Conservation (phyloP, 2,797 vertebrate species). For the Eutrigla gurnardus region DNA sequence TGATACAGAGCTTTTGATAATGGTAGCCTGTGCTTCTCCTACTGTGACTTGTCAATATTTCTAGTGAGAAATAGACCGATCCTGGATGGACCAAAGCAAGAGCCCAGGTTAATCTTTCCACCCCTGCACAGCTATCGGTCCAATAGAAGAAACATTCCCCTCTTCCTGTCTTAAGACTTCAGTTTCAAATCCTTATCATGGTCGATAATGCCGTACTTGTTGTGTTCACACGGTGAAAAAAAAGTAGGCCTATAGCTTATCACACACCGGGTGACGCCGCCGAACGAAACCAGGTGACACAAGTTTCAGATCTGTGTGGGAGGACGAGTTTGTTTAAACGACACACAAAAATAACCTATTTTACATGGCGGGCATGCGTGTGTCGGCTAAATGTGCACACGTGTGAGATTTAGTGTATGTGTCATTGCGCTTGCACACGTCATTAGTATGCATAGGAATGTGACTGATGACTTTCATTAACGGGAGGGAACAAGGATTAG, state of each 20-base stretch:
- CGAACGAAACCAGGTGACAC: conserved; percentile 55
- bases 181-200: conserved; percentile 41
- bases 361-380: conserved; percentile 23
- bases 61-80: neutral
- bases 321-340: conserved; percentile 67
- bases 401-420: conserved; percentile 43
- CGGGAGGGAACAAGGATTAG: conserved; percentile 76
- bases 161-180: conserved; percentile 1
- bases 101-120: neutral
- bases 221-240: conserved; percentile 44
- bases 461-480: conserved; percentile 84
- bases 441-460: conserved; percentile 76
- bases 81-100: neutral
- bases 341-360: conserved; percentile 42
- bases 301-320: conserved; percentile 54
- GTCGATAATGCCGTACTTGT: conserved; percentile 53
- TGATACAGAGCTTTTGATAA: conserved; percentile 11
- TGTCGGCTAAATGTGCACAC: conserved; percentile 6
- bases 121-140: neutral
- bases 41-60: neutral
- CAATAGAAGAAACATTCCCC: neutral
- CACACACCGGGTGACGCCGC: conserved; percentile 41
- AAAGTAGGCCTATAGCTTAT: conserved; percentile 55
- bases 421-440: conserved; percentile 51
- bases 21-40: neutral